Base-by-base conservation (phyloP, 37 sponge, comb jelly and placozoan genomes). In the Agelas oroides region DNA sequence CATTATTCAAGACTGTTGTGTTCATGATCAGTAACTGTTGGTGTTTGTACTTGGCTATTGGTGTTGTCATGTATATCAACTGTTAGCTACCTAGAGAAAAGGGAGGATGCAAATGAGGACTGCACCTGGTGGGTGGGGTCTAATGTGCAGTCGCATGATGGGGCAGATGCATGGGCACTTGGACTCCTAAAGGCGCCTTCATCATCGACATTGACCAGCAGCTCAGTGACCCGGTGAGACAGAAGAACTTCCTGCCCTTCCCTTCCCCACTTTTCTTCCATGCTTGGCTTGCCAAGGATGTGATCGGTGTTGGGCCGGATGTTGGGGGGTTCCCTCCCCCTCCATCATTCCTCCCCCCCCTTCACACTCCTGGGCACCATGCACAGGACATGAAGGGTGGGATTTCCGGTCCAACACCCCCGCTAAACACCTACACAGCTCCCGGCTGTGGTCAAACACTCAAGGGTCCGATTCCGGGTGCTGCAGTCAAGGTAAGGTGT, bases 1-100 rank as follows among this genome's bases (percentile, higher is more conserved):
- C 28, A 37, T 19, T 67, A 54, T 55, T 80, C 81, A 28, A 33
- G 63, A 37, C 24, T 77, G 32, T 33, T 77, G 78, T 53, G 36
- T 16, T 16, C 76, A 56, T 75, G 59, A 35, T 35, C 24, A 25
- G 18, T 37, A 13, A 71, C 41, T 40, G 72, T 40, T 38, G 19
- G 23, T 35, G 72, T 37, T 38, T 37, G 25, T 35, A 40, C 38
- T 39, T 40, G 46, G 18, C 41, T 37, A 19, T 24, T n/a, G 13
- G 16, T 35, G 72, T 39, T 46, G 35, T 40, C 46, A 37, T 39
- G 46, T 6, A 38, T 2, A 71, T 24, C 14, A 12, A 55, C 58
- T 56, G 18, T 55, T 20, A n/a, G n/a, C n/a, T n/a, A 25, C 2
- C 14, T 25, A 19, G 25, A 55, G 57, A 32, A 17, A 31, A 30